These are phyloP conservation scores for Carterocephalus palaemon DNA, from an alignment of 2,888 invertebrate species.

Conservation along the genomic window DNA sequence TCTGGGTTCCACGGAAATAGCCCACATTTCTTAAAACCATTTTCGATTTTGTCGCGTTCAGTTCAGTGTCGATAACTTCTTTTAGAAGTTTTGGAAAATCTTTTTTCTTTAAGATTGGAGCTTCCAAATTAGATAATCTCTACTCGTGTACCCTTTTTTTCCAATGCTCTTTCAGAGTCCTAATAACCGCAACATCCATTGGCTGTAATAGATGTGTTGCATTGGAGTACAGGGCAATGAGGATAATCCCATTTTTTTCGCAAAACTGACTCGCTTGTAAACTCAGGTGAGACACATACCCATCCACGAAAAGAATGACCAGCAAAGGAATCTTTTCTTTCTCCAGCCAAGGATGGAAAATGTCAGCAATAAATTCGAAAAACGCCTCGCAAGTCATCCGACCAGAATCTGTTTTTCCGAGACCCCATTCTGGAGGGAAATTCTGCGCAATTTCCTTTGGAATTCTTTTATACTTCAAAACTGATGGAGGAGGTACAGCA, in stretches of 20 bases:
- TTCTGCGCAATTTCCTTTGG: conserved; percentile 29
- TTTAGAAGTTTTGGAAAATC: conserved; percentile 34
- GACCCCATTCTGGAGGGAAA: conserved; percentile 38
- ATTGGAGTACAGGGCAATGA: conserved; percentile 35
- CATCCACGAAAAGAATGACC: conserved; percentile 51
- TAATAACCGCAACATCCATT: conserved; percentile 35
- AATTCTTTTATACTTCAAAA: conserved; percentile 26
- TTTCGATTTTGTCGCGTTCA: conserved; percentile 28
- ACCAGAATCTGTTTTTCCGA: conserved; percentile 51
- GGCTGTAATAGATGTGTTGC: conserved; percentile 34
- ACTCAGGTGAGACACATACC: conserved; percentile 37
- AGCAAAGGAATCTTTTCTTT: conserved; percentile 40
- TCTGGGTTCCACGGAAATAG: conserved; percentile 28
- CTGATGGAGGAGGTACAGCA: conserved; percentile 26
- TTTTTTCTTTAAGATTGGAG: conserved; percentile 30
- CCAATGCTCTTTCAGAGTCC: conserved; percentile 33
- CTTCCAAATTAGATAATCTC: conserved; percentile 29
- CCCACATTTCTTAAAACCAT: conserved; percentile 30
- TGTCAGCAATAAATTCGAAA: conserved; percentile 48
- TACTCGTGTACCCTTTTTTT: conserved; percentile 30
- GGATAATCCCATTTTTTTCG: conserved; percentile 25
- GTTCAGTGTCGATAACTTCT: conserved; percentile 29
- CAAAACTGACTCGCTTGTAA: conserved; percentile 48
- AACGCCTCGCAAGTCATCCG: conserved; percentile 56
- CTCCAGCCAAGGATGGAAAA: conserved; percentile 46